Evolutionary conservation across 2,888 invertebrate genomes (phyloP), one percentile per base, ranked within the genome.

Genomic region (Eupithecia abbreviata): DNA sequence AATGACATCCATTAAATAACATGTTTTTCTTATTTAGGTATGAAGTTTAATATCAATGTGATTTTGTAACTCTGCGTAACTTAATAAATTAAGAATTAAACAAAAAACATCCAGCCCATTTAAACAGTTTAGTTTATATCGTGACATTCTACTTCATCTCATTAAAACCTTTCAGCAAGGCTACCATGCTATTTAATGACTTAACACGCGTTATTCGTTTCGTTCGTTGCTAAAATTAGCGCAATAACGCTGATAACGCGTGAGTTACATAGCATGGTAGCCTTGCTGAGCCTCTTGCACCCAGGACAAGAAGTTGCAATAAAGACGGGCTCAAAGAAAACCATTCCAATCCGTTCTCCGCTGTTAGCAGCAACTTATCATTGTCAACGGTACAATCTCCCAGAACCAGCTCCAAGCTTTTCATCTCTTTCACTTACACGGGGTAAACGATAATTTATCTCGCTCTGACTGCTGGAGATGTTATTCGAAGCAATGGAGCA

Each of bases 391-490:
- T 41, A 55, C 71, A 74, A 78, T 73, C 62, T 78, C 72, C 72
- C 73, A 78, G 67, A 67, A 67, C 43, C 67, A 43, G 18, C 58
- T 67, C 43, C 43, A 68, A 73, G 74, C 73, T 55, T 69, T 76
- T 78, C 74, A 67, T 75, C 77, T 74, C 74, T 15, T 72, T 74
- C 55, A 6, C 15, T 49, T 70, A n/a, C 45, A 47, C 65, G 30
- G 15, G 47, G 13, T 43, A 41, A 45, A 18, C 70, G 55, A 72
- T 75, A 65, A 74, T 70, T 47, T 55, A n/a, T 75, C 74, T 72
- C 77, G 13, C 70, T 77, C 74, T 70, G 72, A 77, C 77, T 72
- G 45, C 77, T 75, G 47, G 68, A 72, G 71, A 42, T 70, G 74
- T 72, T 77, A 72, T 69, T 65, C 18, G 69, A 41, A 70, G 74